Percentiles rank a stretch among this genome's conserved stretches.
Evolutionary conservation across 2,888 invertebrate genomes (phyloP).

Genomic region (Cremastinae sp.): DNA sequence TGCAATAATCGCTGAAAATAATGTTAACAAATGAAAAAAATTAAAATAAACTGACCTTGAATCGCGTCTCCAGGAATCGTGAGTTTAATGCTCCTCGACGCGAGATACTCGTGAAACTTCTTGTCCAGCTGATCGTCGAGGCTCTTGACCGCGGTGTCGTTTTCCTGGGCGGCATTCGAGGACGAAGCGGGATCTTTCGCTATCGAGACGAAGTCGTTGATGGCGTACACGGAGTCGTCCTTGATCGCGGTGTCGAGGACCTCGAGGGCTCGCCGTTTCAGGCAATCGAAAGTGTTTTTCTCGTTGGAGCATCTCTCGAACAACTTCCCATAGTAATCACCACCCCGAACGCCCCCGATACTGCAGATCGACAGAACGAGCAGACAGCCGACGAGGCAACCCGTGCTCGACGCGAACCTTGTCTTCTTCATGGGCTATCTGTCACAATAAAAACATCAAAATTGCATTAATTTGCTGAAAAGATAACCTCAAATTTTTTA

Average conservation of each 20-base stretch:
- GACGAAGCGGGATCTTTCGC: conserved; percentile 69
- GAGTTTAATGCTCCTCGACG: conserved; percentile 76
- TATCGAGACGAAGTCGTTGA: conserved; percentile 77
- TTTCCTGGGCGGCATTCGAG: conserved; percentile 56
- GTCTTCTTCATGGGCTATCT: conserved; percentile 64
- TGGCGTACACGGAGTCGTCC: conserved; percentile 75
- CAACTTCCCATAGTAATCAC: conserved; percentile 72
- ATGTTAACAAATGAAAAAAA: neutral
- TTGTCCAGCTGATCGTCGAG: conserved; percentile 76
- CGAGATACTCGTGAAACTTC: conserved; percentile 76
- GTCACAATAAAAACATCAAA: conserved; percentile 16
- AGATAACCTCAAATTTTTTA: too few relatives aligned
- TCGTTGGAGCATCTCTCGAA: conserved; percentile 76
- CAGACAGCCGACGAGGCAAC: conserved; percentile 62
- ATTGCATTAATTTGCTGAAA: neutral
- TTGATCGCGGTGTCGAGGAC: conserved; percentile 75
- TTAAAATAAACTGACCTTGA: conserved; percentile 72
- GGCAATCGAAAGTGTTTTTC: conserved; percentile 77
- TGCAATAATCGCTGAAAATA: too few relatives aligned
- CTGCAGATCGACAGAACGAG: conserved; percentile 60
- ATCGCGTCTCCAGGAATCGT: conserved; percentile 78
- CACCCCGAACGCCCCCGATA: conserved; percentile 50
- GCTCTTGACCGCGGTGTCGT: conserved; percentile 68
- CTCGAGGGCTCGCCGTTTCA: conserved; percentile 75
- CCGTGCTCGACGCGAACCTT: conserved; percentile 44